Percentiles rank a stretch among this genome's conserved stretches.
Evolutionary conservation across 2,797 vertebrate species (phyloP).

Genomic region (Sebastes paucispinis): DNA sequence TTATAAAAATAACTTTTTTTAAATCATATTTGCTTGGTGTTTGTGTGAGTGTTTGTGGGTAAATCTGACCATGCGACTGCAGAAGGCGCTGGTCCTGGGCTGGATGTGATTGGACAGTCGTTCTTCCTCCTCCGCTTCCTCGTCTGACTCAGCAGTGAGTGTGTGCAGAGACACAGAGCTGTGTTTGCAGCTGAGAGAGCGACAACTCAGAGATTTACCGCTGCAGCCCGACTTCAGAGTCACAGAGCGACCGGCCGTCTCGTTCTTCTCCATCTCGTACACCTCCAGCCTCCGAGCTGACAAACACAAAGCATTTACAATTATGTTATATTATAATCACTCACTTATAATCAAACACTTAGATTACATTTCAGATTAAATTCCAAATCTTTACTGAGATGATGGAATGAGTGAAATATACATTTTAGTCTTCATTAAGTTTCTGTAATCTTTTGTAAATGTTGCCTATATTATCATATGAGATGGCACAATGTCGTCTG

Average conservation of each 20-base stretch:
- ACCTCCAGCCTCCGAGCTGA: constrained; percentile 88
- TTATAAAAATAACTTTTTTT: no score
- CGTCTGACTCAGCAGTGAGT: constrained; percentile 64
- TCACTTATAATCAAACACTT: no score
- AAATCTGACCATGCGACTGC: constrained; percentile 88
- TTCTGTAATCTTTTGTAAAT: no score
- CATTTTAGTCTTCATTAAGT: no score
- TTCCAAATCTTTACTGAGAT: no score
- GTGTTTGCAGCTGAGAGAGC: constrained; percentile 71
- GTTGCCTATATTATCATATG: no score
- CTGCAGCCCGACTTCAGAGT: constrained; percentile 68
- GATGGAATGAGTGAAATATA: no score
- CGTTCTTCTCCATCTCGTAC: constrained; percentile 80
- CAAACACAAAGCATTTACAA: not conserved
- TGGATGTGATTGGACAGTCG: constrained; percentile 38
- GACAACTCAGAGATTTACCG: constrained; percentile 70
- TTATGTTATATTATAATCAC: no score
- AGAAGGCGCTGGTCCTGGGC: constrained; percentile 84
- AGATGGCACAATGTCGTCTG: no score
- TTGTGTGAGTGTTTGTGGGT: not conserved
- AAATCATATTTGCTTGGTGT: not conserved
- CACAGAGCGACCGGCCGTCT: constrained; percentile 47
- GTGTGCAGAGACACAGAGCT: constrained; percentile 79
- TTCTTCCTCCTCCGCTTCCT: constrained; percentile 33
- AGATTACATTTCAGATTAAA: no score